Evolutionary conservation across 2,888 invertebrate species (phyloP), one percentile per base, ranked within the genome.

Genomic region (Stenchaetothrips biformis): DNA sequence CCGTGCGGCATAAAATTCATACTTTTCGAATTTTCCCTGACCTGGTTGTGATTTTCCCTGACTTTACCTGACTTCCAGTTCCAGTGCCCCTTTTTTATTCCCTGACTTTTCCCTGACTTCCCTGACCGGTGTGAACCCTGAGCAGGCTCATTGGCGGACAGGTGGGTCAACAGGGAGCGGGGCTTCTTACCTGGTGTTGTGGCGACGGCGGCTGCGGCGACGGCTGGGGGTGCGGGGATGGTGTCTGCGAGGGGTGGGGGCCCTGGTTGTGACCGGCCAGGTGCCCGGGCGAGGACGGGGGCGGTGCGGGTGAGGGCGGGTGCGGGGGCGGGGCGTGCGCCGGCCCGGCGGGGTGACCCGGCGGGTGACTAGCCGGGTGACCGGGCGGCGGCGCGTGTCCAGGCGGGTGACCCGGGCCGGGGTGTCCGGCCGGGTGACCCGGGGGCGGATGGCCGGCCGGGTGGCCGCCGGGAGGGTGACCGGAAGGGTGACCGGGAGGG

Each of bases 161-260:
- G 53, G 59, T 16, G 59, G 59, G 59, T 59, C 59, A 59, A 37
- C 37, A 37, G 2, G n/a, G n/a, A 37, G 37, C 37, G 37, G 37
- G 59, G 13, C 67, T 9, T 7, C 67, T 74, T 74, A 74, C 67
- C 67, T 74, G 67, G 25, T 74, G 67, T 11, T 74, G 67, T 25
- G 67, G 67, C 67, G 67, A 74, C 9, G 67, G 67, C 21, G 67
- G 67, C 67, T 74, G 83, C 21, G 83, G 82, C 11, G 83, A 82
- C 80, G 83, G 83, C 80, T 84, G 84, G 21, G 83, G 83, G 80
- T 84, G 84, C 81, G 83, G 83, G 80, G 83, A 83, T 47, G 83
- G 83, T 78, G 82, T 82, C 49, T 82, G 82, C 21, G 83, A 83
- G 78, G 82, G 83, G 27, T 82, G 82, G 16, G 79, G 67, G 77